A percentile compares a stretch with the other conserved stretches of the same genome.
phyloP scores from a whole-genome alignment of 2,888 invertebrate genomes.

The Drosophila diplacantha region DNA sequence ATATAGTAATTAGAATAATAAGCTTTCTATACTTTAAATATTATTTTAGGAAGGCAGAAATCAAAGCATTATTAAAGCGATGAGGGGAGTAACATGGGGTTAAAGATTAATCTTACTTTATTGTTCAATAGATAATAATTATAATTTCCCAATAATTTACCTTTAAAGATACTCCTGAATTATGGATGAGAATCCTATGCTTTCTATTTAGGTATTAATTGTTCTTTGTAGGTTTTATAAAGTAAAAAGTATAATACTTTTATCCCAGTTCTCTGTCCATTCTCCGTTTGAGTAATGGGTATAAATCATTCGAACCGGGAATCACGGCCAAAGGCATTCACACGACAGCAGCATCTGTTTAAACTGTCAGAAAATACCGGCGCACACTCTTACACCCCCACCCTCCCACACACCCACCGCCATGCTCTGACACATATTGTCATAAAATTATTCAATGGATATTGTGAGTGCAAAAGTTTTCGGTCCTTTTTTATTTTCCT shows the following conservation, averaged over 20 bases:
- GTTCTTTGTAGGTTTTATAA: background rate
- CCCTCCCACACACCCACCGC: constrained; percentile 42
- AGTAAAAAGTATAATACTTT: too few species aligned
- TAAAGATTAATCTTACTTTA: background rate
- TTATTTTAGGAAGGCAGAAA: background rate
- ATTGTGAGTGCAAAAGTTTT: constrained; percentile 66
- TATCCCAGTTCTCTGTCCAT: constrained; percentile 1
- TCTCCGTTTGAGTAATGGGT: background rate
- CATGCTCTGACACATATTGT: constrained; percentile 71
- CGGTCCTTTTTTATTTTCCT: constrained; percentile 52
- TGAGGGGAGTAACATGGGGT: too few species aligned
- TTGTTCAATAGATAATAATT: background rate
- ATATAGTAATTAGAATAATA: too few species aligned
- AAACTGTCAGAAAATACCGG: constrained; percentile 64
- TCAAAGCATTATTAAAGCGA: background rate
- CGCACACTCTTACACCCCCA: constrained; percentile 33
- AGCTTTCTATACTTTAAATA: too few species aligned
- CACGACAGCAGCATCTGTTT: constrained; percentile 60
- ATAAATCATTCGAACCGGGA: background rate
- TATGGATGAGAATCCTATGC: background rate
- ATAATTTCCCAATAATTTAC: background rate
- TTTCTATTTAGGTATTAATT: background rate
- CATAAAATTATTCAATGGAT: constrained; percentile 73
- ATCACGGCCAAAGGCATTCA: constrained; percentile 4
- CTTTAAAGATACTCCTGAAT: too few species aligned